phyloP scores from a whole-genome alignment of 2,888 invertebrate genomes.

The Caenorhabditis panamensis region DNA sequence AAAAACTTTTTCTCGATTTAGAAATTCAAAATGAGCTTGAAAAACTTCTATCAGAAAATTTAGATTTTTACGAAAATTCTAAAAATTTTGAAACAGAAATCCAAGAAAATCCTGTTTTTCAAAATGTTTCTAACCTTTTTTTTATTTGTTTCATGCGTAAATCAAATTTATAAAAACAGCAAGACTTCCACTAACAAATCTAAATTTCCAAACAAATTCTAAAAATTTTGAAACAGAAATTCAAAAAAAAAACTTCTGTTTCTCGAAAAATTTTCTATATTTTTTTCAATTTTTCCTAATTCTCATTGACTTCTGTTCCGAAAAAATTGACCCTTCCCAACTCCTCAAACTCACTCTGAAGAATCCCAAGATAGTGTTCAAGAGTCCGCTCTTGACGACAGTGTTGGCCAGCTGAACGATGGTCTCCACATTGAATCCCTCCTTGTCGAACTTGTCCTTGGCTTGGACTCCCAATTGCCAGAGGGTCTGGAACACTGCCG shows the following conservation, averaged over 20 bases:
- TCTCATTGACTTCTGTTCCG: background rate
- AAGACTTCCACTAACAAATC: too few relatives aligned
- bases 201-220: background rate
- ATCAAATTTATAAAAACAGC: too few relatives aligned
- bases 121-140: too few relatives aligned
- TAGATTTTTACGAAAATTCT: too few relatives aligned
- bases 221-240: background rate
- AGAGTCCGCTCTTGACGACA: conserved; percentile 71
- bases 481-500: conserved; percentile 77
- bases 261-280: background rate
- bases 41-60: too few relatives aligned
- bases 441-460: conserved; percentile 72
- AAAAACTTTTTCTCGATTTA: too few relatives aligned
- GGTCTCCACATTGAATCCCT: conserved; percentile 72
- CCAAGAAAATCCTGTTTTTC: too few relatives aligned
- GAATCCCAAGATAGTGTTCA: conserved; percentile 75
- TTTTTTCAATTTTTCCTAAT: background rate
- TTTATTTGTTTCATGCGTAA: too few relatives aligned
- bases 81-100: too few relatives aligned
- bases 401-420: conserved; percentile 69
- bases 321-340: background rate
- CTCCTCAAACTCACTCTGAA: conserved; percentile 74
- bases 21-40: too few relatives aligned
- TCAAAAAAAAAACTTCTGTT: too few relatives aligned
- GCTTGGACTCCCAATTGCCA: conserved; percentile 74